A percentile compares a stretch with the other conserved stretches of the same genome.
These are phyloP conservation scores for Xiphorhynchus elegans DNA, from an alignment of 2,113 vertebrate species.

Conservation along the genomic window DNA sequence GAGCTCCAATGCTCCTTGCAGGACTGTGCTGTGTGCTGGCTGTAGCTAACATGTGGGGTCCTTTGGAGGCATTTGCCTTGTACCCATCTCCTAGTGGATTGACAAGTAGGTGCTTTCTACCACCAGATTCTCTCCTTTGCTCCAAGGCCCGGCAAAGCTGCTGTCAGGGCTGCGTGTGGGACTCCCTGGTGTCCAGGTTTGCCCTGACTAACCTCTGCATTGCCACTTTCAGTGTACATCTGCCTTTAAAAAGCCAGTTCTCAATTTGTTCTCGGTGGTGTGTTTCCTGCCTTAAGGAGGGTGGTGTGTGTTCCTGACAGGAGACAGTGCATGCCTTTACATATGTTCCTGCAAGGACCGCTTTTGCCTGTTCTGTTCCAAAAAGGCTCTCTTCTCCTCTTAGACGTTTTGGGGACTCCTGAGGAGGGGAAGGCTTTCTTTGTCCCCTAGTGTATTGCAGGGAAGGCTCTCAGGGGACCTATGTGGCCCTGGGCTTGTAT, in stretches of 20 bases:
- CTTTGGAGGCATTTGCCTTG: not conserved
- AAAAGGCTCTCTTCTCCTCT: not conserved
- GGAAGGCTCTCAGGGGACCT: conserved; percentile 5
- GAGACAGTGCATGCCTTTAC: not conserved
- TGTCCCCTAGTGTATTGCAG: not conserved
- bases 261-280: not conserved
- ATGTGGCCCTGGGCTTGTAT: not conserved
- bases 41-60: not conserved
- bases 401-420: not conserved
- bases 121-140: not conserved
- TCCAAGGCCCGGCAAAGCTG: not conserved
- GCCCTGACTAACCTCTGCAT: not conserved
- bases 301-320: conserved; percentile 8
- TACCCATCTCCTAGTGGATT: not conserved
- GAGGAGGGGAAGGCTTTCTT: not conserved
- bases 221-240: not conserved
- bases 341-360: not conserved
- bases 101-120: not conserved
- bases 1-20: fast-evolving
- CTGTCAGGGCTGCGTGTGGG: not conserved
- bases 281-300: conserved; percentile 28
- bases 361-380: not conserved
- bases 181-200: not conserved
- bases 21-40: fast-evolving
- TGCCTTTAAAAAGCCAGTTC: not conserved